phyloP scores from a whole-genome alignment of 2,888 invertebrate species.

The Noctua janthina region DNA sequence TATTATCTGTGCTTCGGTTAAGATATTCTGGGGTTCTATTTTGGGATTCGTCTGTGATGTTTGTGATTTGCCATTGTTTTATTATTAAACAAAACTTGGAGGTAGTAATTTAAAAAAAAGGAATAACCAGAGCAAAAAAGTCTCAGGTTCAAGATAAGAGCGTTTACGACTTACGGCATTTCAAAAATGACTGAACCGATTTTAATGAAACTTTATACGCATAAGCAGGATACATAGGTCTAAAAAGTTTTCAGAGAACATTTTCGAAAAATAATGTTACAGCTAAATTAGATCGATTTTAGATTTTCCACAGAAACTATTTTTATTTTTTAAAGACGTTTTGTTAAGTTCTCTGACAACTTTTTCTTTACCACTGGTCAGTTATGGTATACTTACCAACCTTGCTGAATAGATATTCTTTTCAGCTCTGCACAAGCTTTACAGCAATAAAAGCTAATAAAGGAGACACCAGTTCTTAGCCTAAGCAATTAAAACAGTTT shows the following conservation, averaged over 20 bases:
- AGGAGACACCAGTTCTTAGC: background rate
- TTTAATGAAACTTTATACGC: no score
- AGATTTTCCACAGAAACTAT: no score
- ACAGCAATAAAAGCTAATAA: background rate
- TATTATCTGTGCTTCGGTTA: background rate
- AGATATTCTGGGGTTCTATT: background rate
- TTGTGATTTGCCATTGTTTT: background rate
- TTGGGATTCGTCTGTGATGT: background rate
- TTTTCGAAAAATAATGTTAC: no score
- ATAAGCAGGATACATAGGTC: no score
- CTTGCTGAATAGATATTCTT: background rate
- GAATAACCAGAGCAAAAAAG: background rate
- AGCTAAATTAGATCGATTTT: no score
- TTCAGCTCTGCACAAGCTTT: background rate
- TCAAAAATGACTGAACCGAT: no score
- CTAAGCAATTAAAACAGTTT: background rate
- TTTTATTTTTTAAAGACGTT: no score
- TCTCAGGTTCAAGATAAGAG: background rate
- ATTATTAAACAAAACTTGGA: background rate
- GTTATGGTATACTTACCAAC: background rate
- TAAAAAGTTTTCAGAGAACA: no score
- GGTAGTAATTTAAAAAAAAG: background rate
- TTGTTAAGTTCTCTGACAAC: no score
- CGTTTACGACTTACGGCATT: no score
- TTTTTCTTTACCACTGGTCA: no score